Percentiles rank a stretch among this genome's conserved stretches.
Conservation (phyloP, 2,797 vertebrate species). For the Pantherophis alleghaniensis region DNA sequence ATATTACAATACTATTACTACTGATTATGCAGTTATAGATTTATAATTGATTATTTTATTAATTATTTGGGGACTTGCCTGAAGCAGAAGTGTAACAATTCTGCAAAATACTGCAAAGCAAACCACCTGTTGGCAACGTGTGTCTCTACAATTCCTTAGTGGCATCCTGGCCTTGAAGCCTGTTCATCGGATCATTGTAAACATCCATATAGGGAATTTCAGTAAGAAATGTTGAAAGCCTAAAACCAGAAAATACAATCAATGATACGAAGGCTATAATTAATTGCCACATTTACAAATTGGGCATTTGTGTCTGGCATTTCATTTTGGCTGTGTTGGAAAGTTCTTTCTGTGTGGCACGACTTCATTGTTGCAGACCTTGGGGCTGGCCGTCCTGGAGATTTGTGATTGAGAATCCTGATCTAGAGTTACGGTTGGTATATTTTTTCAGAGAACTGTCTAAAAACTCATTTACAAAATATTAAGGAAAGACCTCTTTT, state of each 20-base stretch:
- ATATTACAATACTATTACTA: background rate
- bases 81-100: conserved; percentile 80
- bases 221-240: conserved; percentile 32
- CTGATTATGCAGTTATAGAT: background rate
- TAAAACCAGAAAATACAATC: conserved; percentile 39
- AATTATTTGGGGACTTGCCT: conserved; percentile 75
- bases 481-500: accelerated
- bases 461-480: background rate
- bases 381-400: background rate
- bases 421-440: background rate
- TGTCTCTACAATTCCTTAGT: conserved; percentile 48
- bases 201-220: conserved; percentile 19
- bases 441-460: background rate
- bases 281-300: background rate
- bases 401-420: background rate
- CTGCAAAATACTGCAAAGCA: conserved; percentile 82
- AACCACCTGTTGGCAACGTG: conserved; percentile 72
- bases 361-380: background rate
- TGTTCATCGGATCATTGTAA: background rate
- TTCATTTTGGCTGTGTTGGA: background rate
- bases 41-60: background rate
- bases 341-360: background rate
- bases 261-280: conserved; percentile 9
- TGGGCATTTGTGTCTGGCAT: background rate
- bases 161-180: conserved; percentile 4